Conservation (phyloP, 1,140 invertebrate genomes). For the Leptopilina boulardi region DNA sequence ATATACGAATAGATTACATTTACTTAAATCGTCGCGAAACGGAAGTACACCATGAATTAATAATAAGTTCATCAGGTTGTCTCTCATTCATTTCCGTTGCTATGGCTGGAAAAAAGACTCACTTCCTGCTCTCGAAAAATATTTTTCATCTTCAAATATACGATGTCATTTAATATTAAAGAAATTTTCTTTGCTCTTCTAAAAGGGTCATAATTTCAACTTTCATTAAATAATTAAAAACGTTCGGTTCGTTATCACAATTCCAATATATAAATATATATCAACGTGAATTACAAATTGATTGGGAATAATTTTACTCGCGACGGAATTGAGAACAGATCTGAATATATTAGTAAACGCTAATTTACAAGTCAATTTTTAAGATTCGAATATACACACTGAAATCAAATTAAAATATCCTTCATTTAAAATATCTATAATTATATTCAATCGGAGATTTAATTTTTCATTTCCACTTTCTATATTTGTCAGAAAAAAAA, state of each 20-base stretch:
- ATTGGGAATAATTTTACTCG: slow-evolving; percentile 17
- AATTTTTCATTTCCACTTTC: too few species aligned
- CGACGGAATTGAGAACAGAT: not conserved
- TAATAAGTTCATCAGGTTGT: slow-evolving; percentile 66
- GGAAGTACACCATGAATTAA: slow-evolving; percentile 65
- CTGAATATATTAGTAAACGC: not conserved
- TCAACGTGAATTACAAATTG: not conserved
- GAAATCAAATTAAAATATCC: too few species aligned
- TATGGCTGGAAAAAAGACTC: slow-evolving; percentile 55
- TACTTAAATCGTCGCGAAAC: slow-evolving; percentile 52
- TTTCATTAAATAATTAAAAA: slow-evolving; percentile 25
- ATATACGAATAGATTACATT: slow-evolving; percentile 52
- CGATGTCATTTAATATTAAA: slow-evolving; percentile 60
- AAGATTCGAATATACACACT: not conserved
- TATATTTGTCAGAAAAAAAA: too few species aligned
- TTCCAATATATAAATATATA: too few species aligned
- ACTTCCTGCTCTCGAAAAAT: slow-evolving; percentile 58
- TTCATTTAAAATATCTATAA: too few species aligned
- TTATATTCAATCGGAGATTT: too few species aligned
- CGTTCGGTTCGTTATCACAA: not conserved
- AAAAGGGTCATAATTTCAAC: not conserved
- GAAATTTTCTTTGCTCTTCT: not conserved
- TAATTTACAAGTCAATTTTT: slow-evolving; percentile 15
- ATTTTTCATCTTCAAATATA: slow-evolving; percentile 57
- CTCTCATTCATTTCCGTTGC: slow-evolving; percentile 68